Evolutionary conservation across 2,113 vertebrate genomes (phyloP).

Genomic region (Desmodus rotundus): DNA sequence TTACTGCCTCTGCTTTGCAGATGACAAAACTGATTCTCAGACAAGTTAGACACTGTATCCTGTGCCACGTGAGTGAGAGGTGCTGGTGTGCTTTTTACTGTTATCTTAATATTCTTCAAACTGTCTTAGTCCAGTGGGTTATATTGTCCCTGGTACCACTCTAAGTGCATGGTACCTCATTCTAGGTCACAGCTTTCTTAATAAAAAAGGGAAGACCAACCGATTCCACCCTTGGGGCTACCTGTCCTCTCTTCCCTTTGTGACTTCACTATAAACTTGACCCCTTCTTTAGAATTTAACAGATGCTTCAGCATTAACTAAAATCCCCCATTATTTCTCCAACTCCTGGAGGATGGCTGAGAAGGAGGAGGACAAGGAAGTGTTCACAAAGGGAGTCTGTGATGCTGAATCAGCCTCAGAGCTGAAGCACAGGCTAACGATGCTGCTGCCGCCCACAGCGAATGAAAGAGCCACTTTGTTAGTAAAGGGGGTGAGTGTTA

Average conservation of each 20-base stretch:
- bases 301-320: conserved; percentile 38
- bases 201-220: background rate
- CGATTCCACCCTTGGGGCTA: background rate
- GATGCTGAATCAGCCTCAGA: background rate
- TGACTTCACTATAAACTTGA: background rate
- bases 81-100: too few relatives aligned
- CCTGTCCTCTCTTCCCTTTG: background rate
- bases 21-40: background rate
- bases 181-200: background rate
- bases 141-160: background rate
- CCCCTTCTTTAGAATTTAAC: background rate
- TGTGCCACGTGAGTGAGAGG: background rate
- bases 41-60: background rate
- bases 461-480: conserved; percentile 26
- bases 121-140: background rate
- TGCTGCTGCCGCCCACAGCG: background rate
- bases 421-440: background rate
- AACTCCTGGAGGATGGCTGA: background rate
- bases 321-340: background rate
- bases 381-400: conserved; percentile 52
- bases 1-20: background rate
- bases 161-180: background rate
- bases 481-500: background rate
- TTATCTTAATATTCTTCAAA: background rate
- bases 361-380: background rate